Conservation (phyloP, 2,113 vertebrate species). For the Amblyornis subalaris region DNA sequence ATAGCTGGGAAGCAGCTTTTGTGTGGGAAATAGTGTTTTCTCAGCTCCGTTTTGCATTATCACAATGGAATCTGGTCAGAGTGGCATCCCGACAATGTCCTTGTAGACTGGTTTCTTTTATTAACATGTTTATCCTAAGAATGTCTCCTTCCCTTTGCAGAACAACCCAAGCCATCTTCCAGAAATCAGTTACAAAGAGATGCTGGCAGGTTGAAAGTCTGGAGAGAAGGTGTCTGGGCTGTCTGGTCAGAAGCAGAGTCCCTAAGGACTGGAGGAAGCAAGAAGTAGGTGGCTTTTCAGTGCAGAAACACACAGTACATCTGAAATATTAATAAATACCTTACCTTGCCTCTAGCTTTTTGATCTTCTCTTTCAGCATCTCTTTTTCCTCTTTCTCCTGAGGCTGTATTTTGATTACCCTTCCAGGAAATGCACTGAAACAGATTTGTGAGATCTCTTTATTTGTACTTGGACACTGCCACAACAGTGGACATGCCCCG, state of each 20-base stretch:
- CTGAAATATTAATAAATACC: not conserved
- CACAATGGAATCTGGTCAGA: not conserved
- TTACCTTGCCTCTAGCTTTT: not conserved
- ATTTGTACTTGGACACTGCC: not conserved
- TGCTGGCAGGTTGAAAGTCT: not conserved
- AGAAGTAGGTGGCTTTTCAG: not conserved
- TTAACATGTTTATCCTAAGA: not conserved
- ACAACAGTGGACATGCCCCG: not conserved
- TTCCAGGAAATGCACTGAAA: not conserved
- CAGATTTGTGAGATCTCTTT: not conserved
- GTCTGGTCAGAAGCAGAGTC: not conserved
- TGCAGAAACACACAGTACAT: not conserved
- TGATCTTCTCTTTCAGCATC: not conserved
- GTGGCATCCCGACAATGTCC: not conserved
- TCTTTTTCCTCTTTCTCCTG: not conserved
- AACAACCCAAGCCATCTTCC: not conserved
- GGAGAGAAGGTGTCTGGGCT: not conserved
- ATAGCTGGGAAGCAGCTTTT: not conserved
- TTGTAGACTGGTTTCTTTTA: not conserved
- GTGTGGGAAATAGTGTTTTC: not conserved
- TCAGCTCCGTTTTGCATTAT: not conserved
- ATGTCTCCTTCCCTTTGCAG: not conserved
- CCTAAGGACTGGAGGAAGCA: not conserved
- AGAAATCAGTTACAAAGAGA: not conserved
- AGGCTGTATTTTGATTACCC: not conserved